Conservation (phyloP, 2,888 invertebrate genomes). For the Hirtodrosophila cameraria region DNA sequence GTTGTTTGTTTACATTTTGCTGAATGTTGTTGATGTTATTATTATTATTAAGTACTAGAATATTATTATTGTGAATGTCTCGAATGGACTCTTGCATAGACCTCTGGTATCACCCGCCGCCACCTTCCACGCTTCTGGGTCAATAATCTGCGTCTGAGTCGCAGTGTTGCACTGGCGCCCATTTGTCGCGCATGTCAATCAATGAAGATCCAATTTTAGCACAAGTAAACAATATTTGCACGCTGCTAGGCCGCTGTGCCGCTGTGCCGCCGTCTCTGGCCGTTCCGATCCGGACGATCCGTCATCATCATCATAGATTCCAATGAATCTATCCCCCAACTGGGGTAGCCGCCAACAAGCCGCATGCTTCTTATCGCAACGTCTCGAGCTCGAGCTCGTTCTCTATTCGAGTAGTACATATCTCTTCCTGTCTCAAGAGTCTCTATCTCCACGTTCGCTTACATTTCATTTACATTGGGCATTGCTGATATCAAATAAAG, state of each 20-base stretch:
- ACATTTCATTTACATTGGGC: not conserved
- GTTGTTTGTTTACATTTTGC: slow-evolving; percentile 51
- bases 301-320: slow-evolving; percentile 17
- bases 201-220: slow-evolving; percentile 80
- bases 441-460: slow-evolving; percentile 1
- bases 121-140: slow-evolving; percentile 69
- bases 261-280: slow-evolving; percentile 19
- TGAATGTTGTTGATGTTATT: slow-evolving; percentile 9
- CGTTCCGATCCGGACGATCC: slow-evolving; percentile 20
- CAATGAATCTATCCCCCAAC: slow-evolving; percentile 26
- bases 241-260: too few relatives aligned
- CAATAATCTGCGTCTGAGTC: slow-evolving; percentile 72
- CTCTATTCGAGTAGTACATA: not conserved
- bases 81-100: slow-evolving; percentile 69
- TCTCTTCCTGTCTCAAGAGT: slow-evolving; percentile 3
- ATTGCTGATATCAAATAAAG: slow-evolving; percentile 17
- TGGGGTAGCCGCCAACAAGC: slow-evolving; percentile 38
- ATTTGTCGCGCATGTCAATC: slow-evolving; percentile 73
- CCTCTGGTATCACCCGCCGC: slow-evolving; percentile 47
- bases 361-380: slow-evolving; percentile 20
- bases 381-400: not conserved
- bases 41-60: slow-evolving; percentile 10
- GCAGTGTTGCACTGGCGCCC: slow-evolving; percentile 62
- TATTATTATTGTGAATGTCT: slow-evolving; percentile 23
- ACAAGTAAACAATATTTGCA: slow-evolving; percentile 77